phyloP scores from a whole-genome alignment of 2,888 invertebrate species.

The Acleris cristana region DNA sequence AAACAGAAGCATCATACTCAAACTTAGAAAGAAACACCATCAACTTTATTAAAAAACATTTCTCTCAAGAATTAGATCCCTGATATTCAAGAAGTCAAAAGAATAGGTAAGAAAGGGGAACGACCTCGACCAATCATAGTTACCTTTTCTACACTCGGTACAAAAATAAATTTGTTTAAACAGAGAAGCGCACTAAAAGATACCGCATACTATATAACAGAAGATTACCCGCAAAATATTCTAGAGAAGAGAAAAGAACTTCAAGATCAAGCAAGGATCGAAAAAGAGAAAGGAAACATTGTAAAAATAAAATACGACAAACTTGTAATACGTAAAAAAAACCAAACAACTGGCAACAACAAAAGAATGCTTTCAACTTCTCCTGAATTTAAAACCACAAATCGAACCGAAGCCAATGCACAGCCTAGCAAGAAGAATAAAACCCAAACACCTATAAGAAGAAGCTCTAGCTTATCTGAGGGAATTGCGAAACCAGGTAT shows the following conservation, averaged over 20 bases:
- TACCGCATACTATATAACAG: slow-evolving; percentile 17
- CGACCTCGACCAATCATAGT: not conserved
- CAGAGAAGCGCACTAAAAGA: not conserved
- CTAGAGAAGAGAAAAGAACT: slow-evolving; percentile 19
- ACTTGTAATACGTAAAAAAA: slow-evolving; percentile 1
- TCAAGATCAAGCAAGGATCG: slow-evolving; percentile 6
- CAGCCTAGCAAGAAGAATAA: slow-evolving; percentile 22
- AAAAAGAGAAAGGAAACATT: slow-evolving; percentile 8
- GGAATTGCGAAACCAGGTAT: slow-evolving; percentile 15
- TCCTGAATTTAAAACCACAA: not conserved
- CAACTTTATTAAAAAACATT: not conserved
- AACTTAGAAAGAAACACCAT: not conserved
- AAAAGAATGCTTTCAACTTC: slow-evolving; percentile 14
- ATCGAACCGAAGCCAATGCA: not conserved
- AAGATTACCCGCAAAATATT: slow-evolving; percentile 12
- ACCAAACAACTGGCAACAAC: not conserved
- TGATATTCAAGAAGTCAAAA: slow-evolving; percentile 11
- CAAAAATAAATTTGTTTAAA: slow-evolving; percentile 6
- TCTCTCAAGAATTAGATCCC: not conserved
- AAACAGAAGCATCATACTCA: not conserved
- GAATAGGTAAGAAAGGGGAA: slow-evolving; percentile 13
- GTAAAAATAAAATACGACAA: slow-evolving; percentile 18
- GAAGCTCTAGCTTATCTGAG: slow-evolving; percentile 6
- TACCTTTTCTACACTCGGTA: slow-evolving; percentile 1
- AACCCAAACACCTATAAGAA: not conserved